Evolutionary conservation across 2,888 invertebrate genomes (phyloP).

Genomic region (Calliphora vomitoria): DNA sequence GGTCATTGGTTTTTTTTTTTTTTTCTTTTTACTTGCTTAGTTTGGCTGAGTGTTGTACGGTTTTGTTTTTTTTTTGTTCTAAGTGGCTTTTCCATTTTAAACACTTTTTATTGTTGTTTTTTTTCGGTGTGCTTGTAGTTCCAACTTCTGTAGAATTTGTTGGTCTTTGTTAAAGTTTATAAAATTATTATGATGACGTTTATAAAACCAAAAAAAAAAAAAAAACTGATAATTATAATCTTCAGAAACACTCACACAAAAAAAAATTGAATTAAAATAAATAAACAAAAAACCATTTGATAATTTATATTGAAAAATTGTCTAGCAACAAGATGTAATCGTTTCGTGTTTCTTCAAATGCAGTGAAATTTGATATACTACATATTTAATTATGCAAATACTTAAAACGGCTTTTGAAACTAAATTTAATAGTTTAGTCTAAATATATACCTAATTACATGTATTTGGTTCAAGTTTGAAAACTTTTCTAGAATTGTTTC

Average conservation of each 20-base stretch:
- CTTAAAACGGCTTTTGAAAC: background rate
- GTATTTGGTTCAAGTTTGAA: no score
- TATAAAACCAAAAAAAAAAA: constrained; percentile 9
- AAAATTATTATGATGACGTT: constrained; percentile 53
- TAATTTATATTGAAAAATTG: constrained; percentile 18
- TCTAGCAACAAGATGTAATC: background rate
- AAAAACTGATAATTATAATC: constrained; percentile 33
- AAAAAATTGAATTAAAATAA: background rate
- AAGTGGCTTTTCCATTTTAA: background rate
- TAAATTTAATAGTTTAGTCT: background rate
- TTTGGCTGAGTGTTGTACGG: background rate
- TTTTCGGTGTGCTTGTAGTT: background rate
- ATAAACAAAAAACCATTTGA: constrained; percentile 14
- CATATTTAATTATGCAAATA: constrained; percentile 5
- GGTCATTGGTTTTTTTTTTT: background rate
- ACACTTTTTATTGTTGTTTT: background rate
- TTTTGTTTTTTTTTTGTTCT: constrained; percentile 33
- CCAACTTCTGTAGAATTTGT: background rate
- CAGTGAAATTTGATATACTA: background rate
- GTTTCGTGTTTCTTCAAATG: constrained; percentile 3
- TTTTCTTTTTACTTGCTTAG: background rate
- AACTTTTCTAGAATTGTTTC: no score
- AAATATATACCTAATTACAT: no score
- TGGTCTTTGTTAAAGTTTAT: constrained; percentile 10
- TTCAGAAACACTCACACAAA: background rate